Conservation (phyloP, 2,113 vertebrate species). For the Mus spicilegus region DNA sequence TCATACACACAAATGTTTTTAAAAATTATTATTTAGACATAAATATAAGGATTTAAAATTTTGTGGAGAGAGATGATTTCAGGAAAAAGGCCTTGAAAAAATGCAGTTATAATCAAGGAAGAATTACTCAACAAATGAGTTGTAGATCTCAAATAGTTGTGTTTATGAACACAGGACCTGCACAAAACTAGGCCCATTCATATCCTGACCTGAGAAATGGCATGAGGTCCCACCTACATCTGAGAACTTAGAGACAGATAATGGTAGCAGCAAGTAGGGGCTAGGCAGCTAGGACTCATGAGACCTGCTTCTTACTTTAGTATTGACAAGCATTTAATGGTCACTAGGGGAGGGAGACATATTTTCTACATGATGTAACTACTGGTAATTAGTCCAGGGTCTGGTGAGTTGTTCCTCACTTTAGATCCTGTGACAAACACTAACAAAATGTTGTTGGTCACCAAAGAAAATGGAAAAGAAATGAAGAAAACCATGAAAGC, state of each 20-base stretch:
- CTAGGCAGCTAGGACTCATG: too few species aligned
- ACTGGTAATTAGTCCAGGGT: not conserved
- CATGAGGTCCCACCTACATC: not conserved
- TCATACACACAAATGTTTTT: not conserved
- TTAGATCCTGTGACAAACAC: not conserved
- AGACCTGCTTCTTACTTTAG: not conserved
- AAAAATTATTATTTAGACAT: not conserved
- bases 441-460: not conserved
- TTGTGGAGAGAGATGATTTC: not conserved
- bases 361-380: not conserved
- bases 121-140: not conserved
- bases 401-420: not conserved
- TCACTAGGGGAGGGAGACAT: not conserved
- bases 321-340: not conserved
- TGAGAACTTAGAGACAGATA: not conserved
- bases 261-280: not conserved
- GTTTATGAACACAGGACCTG: not conserved
- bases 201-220: not conserved
- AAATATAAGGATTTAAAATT: not conserved
- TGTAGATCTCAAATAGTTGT: not conserved
- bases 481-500: not conserved
- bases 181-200: not conserved
- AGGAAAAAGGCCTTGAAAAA: not conserved
- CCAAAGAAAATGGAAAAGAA: not conserved
- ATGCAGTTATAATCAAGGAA: not conserved